A percentile compares a stretch with the other conserved stretches of the same genome.
Evolutionary conservation across 2,888 invertebrate genomes (phyloP).

Genomic region (Heliconius ismenius): DNA sequence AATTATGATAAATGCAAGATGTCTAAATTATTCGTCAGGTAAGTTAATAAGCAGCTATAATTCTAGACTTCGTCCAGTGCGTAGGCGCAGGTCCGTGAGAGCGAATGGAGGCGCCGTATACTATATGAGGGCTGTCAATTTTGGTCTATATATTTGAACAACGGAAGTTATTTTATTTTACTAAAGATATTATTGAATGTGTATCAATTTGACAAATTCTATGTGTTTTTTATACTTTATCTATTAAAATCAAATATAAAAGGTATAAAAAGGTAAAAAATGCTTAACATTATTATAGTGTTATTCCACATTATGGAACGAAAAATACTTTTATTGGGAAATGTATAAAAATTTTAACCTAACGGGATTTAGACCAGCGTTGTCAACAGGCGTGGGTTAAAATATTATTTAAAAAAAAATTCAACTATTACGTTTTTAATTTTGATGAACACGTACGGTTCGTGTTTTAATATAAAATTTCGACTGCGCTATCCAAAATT

Average conservation of each 20-base stretch:
- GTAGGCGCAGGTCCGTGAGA: constrained; percentile 67
- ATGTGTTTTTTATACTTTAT: too few relatives aligned
- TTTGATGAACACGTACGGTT: neutral
- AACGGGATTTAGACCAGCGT: too few relatives aligned
- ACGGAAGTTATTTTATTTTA: neutral
- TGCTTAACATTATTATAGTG: too few relatives aligned
- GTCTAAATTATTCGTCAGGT: constrained; percentile 47
- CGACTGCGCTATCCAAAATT: neutral
- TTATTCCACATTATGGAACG: too few relatives aligned
- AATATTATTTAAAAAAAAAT: too few relatives aligned
- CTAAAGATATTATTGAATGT: neutral
- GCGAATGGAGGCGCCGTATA: constrained; percentile 53
- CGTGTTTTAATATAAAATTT: neutral
- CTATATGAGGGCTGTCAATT: constrained; percentile 44
- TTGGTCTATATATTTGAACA: neutral
- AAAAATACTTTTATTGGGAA: too few relatives aligned
- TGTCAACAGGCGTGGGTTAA: too few relatives aligned
- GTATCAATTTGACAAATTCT: neutral
- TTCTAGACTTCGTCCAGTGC: constrained; percentile 51
- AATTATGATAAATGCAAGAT: constrained; percentile 40
- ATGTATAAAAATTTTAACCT: too few relatives aligned
- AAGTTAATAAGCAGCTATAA: constrained; percentile 50
- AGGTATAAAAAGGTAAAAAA: too few relatives aligned
- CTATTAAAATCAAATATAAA: too few relatives aligned
- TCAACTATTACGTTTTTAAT: too few relatives aligned